phyloP scores from a whole-genome alignment of 2,113 vertebrate species.

The Cebidichthys violaceus region DNA sequence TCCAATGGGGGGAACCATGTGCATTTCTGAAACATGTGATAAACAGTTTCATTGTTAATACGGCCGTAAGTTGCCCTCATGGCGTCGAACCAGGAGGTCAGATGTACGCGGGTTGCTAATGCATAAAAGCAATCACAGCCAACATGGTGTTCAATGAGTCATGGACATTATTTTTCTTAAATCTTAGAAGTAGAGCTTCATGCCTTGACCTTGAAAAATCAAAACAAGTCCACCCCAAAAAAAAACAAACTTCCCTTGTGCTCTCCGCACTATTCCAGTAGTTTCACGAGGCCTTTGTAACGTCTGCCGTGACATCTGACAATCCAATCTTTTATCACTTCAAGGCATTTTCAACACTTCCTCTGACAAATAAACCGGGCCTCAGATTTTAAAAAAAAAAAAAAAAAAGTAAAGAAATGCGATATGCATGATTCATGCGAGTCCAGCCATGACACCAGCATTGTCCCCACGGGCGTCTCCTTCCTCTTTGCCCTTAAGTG shows the following conservation, averaged over 20 bases:
- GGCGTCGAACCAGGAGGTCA: constrained; percentile 17
- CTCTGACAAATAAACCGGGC: constrained; percentile 61
- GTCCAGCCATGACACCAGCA: constrained; percentile 64
- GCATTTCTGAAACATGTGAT: constrained; percentile 24
- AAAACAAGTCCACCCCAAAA: constrained; percentile 1
- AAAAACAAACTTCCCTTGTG: constrained; percentile 2
- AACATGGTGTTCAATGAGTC: constrained; percentile 23
- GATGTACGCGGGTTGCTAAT: constrained; percentile 21
- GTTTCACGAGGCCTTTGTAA: constrained; percentile 56
- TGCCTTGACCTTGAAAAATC: constrained; percentile 37
- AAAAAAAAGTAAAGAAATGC: constrained; percentile 46
- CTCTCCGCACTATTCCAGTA: constrained; percentile 14
- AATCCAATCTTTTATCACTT: constrained; percentile 63
- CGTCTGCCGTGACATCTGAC: constrained; percentile 64
- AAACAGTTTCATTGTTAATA: constrained; percentile 28
- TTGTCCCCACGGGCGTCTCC: constrained; percentile 58
- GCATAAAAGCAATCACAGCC: constrained; percentile 20
- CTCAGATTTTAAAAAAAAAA: too few species aligned
- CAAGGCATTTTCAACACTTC: constrained; percentile 65
- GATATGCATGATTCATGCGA: constrained; percentile 60
- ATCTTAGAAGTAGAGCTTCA: constrained; percentile 12
- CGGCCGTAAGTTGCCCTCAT: constrained; percentile 20
- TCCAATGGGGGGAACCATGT: too few species aligned
- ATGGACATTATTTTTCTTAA: background rate
- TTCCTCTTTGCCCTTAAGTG: constrained; percentile 76